These are phyloP conservation scores for Pararge aegeria DNA, from an alignment of 1,140 invertebrate species.

Conservation along the genomic window DNA sequence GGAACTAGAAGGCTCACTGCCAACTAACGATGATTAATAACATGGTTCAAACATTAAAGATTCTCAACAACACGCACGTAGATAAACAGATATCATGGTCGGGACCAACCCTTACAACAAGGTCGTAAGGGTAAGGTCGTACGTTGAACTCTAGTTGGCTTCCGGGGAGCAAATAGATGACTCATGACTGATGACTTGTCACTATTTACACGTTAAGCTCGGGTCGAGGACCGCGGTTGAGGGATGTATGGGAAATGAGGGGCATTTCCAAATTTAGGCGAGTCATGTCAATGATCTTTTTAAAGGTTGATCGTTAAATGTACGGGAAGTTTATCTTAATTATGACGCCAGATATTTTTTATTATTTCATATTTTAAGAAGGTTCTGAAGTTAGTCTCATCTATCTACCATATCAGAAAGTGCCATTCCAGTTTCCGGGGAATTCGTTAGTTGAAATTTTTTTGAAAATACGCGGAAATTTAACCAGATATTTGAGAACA, in stretches of 20 bases:
- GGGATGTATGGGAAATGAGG: conserved; percentile 7
- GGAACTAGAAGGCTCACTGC: too few relatives aligned
- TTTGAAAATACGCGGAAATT: too few relatives aligned
- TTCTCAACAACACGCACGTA: too few relatives aligned
- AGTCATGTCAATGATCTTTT: not conserved
- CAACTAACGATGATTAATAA: too few relatives aligned
- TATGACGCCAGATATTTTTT: not conserved
- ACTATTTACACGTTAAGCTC: conserved; percentile 18
- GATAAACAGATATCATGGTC: too few relatives aligned
- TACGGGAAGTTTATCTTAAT: not conserved
- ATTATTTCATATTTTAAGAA: not conserved
- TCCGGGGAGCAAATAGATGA: conserved; percentile 52
- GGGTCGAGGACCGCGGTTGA: conserved; percentile 30
- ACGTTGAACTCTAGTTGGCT: conserved; percentile 46
- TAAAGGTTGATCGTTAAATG: not conserved
- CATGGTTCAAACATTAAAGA: too few relatives aligned
- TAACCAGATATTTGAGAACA: too few relatives aligned
- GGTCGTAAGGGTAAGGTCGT: conserved; percentile 56
- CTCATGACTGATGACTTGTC: conserved; percentile 35
- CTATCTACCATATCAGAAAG: too few relatives aligned
- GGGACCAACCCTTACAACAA: conserved; percentile 32
- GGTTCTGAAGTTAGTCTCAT: not conserved
- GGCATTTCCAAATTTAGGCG: conserved; percentile 2
- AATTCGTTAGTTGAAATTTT: too few relatives aligned
- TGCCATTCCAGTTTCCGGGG: too few relatives aligned